These are phyloP conservation scores for Poeciliopsis occidentalis DNA, from an alignment of 2,113 vertebrate genomes.

Conservation along the genomic window DNA sequence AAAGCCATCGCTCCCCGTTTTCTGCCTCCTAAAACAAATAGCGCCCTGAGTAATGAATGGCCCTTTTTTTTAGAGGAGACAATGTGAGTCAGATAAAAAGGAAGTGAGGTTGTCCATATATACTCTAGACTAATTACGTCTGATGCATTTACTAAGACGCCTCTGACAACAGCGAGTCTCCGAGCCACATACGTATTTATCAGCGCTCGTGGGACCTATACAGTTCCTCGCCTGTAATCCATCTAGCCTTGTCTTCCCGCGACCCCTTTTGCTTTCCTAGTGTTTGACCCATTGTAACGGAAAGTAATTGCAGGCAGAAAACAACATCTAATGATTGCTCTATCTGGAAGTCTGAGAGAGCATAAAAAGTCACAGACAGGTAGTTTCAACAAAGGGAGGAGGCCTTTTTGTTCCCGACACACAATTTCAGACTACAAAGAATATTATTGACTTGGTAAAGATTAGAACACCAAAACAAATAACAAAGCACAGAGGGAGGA, in stretches of 20 bases:
- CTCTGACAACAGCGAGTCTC: slow-evolving; percentile 66
- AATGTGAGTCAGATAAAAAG: slow-evolving; percentile 69
- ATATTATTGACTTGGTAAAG: slow-evolving; percentile 86
- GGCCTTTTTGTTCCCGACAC: slow-evolving; percentile 76
- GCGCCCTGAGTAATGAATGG: slow-evolving; percentile 52
- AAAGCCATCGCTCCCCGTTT: slow-evolving; percentile 13
- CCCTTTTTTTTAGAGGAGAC: slow-evolving; percentile 49
- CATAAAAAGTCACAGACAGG: slow-evolving; percentile 82
- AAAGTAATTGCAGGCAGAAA: slow-evolving; percentile 85
- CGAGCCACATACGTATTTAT: slow-evolving; percentile 75
- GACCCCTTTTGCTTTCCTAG: slow-evolving; percentile 65
- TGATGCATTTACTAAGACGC: slow-evolving; percentile 73
- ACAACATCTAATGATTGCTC: slow-evolving; percentile 86
- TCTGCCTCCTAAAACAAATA: slow-evolving; percentile 51
- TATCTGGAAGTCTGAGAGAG: slow-evolving; percentile 76
- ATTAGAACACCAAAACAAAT: slow-evolving; percentile 86
- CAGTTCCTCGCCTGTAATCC: slow-evolving; percentile 72
- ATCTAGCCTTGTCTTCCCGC: slow-evolving; percentile 72
- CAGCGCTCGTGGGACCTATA: slow-evolving; percentile 72
- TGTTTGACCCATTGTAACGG: slow-evolving; percentile 79
- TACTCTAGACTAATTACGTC: slow-evolving; percentile 75
- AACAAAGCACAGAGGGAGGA: slow-evolving; percentile 77
- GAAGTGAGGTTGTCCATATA: slow-evolving; percentile 66
- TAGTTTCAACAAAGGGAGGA: slow-evolving; percentile 79
- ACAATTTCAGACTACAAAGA: slow-evolving; percentile 85